These are phyloP conservation scores for Tachina grossa DNA, from an alignment of 2,888 invertebrate genomes.

Conservation along the genomic window DNA sequence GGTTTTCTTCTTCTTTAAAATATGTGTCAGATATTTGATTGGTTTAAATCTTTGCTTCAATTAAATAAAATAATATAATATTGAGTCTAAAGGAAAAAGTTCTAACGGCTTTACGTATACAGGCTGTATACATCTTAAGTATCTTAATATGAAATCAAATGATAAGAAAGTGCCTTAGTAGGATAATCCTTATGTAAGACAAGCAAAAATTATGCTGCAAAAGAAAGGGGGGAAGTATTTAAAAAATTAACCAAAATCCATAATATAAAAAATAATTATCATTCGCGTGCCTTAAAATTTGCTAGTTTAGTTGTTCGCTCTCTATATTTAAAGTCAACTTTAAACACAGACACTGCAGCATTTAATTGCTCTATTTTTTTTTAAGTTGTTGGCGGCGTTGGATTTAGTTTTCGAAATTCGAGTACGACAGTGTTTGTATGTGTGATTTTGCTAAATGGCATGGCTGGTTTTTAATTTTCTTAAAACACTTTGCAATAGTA, in stretches of 20 bases:
- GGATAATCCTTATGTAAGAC: too few relatives aligned
- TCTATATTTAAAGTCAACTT: neutral
- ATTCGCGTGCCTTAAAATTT: neutral
- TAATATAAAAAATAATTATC: neutral
- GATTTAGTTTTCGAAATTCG: constrained; percentile 40
- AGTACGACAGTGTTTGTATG: neutral
- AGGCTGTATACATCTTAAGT: too few relatives aligned
- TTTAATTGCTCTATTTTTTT: neutral
- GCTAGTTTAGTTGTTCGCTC: neutral
- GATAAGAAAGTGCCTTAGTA: too few relatives aligned
- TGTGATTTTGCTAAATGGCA: constrained; percentile 58
- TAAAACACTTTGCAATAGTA: constrained; percentile 58
- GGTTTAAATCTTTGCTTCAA: too few relatives aligned
- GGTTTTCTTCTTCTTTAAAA: too few relatives aligned
- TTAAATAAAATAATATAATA: too few relatives aligned
- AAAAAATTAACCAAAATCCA: neutral
- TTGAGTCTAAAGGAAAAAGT: too few relatives aligned
- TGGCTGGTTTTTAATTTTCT: constrained; percentile 70
- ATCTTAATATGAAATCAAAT: too few relatives aligned
- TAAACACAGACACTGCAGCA: neutral
- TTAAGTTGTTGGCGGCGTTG: constrained; percentile 51
- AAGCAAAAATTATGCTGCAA: too few relatives aligned
- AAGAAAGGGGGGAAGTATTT: too few relatives aligned
- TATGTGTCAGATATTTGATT: too few relatives aligned
- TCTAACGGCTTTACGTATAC: too few relatives aligned